Evolutionary conservation across 2,888 invertebrate genomes (phyloP), one percentile per base, ranked within the genome.

Genomic region (Ectobius pallidus): DNA sequence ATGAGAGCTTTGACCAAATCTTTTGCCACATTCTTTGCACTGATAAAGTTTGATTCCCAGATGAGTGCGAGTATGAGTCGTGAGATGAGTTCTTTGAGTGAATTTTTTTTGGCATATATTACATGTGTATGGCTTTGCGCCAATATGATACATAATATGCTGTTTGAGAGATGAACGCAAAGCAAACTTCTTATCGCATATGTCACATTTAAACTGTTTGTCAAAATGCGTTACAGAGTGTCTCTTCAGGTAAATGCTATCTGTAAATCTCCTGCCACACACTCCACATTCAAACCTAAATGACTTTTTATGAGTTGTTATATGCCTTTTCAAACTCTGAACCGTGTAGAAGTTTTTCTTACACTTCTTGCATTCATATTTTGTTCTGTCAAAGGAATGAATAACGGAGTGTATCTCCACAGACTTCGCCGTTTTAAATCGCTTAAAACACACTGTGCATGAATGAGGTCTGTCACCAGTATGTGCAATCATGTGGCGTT

Each of bases 1-100:
- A 34, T 34, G 34, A 7, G 34, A 34, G 11, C 34, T 34, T 11
- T 34, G 34, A 11, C 34, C 34, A 34, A 34, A 34, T 34, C 34
- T 34, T 11, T 34, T 34, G 11, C 34, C 34, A 34, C 34, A 34
- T 7, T 7, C 11, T 11, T 34, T 34, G 34, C 34, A 34, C 6
- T 7, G 7, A 11, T 34, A 11, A 7, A 11, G 34, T 6, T 11
- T 6, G 11, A 34, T 7, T 0, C 76, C 76, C 11, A 74, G 75
- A 63, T 76, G 76, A 11, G 75, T 67, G 75, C 75, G 75, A 69
- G 74, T 77, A 58, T 77, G 76, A 0, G 75, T 76, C 76, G 75
- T 77, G 4, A 77, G 70, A 22, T 74, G 75, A 63, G 73, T 71
- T 44, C 74, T 75, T 68, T 76, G 75, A 4, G 76, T 74, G 34